A percentile compares a stretch with the other conserved stretches of the same genome.
Conservation (phyloP, 2,888 invertebrate genomes). For the Platycheirus rosarum region DNA sequence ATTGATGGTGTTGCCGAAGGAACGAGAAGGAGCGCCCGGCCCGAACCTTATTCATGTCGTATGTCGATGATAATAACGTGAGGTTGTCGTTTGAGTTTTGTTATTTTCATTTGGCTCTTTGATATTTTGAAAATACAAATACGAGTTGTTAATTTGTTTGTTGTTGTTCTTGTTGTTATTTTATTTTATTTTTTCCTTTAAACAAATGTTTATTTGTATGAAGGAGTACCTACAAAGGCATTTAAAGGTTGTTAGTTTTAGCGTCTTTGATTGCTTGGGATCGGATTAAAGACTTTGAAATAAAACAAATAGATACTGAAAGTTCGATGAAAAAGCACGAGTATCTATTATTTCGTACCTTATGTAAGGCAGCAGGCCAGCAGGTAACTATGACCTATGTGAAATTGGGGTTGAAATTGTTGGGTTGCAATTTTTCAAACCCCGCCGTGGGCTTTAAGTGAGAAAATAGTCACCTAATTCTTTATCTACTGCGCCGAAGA, state of each 20-base stretch:
- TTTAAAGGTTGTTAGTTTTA: conserved; percentile 23
- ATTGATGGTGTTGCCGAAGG: not conserved
- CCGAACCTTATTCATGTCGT: conserved; percentile 8
- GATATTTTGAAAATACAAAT: conserved; percentile 32
- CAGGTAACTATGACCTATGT: no score
- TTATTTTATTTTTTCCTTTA: no score
- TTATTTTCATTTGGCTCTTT: conserved; percentile 45
- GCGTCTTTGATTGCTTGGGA: conserved; percentile 2
- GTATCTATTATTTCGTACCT: no score
- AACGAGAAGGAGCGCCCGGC: not conserved
- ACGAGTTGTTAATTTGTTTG: conserved; percentile 15
- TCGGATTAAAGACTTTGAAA: conserved; percentile 1
- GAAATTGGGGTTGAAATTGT: no score
- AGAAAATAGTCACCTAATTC: no score
- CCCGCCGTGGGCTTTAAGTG: no score
- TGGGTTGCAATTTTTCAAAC: no score
- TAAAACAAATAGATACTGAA: no score
- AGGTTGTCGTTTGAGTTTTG: conserved; percentile 37
- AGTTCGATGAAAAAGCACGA: no score
- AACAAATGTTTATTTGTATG: conserved; percentile 47
- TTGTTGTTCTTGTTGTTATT: not conserved
- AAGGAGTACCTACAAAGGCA: conserved; percentile 26
- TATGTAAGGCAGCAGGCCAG: no score
- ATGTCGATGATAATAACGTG: conserved; percentile 20
- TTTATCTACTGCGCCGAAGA: no score